Evolutionary conservation across 2,113 vertebrate genomes (phyloP), one percentile per base, ranked within the genome.

Genomic region (Axis porcinus): DNA sequence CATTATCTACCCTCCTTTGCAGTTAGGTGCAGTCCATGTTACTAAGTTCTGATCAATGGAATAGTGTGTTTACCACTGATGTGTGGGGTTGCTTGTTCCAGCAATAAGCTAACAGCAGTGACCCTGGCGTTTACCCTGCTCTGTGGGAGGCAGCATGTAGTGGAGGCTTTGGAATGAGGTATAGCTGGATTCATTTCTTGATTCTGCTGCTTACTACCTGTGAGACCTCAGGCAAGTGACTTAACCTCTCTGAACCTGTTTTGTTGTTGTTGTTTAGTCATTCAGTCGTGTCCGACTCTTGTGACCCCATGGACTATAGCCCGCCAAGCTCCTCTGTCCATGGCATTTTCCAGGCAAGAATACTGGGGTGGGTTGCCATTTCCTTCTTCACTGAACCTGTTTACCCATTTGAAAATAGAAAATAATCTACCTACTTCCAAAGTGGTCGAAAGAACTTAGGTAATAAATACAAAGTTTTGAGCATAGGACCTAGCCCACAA

Each of bases 201-300:
- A 50, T 62, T 55, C 64, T 79, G 60, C 28, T 36, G 47, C 45
- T 25, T 47, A 15, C 13, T 27, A 33, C 13, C 93, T 95, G 55
- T 50, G 89, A 47, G 45, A 74, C 60, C 90, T 85, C 58, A 45
- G 33, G 50, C 47, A 82, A 90, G 47, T 60, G 33, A 43, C 40
- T 88, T 43, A 79, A 52, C 85, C 43, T 96, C 96, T 87, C 86
- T 40, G 36, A 40, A 74, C 67, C 67, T 74, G 36, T 74, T 74
- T 23, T 74, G 21, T 40, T 40, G 21, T 10, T 57, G 67, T 64
- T 33, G 60, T 40, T 25, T 6, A 40, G 19, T 70, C 2, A 0
- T 70, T 40, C n/a, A 40, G 19, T 13, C 36, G 1, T 40, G 36
- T 74, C 36, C 0, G 2, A 74, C n/a, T 40, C 36, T 1, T 40